phyloP scores from a whole-genome alignment of 2,113 vertebrate species.

The Chionomys nivalis region DNA sequence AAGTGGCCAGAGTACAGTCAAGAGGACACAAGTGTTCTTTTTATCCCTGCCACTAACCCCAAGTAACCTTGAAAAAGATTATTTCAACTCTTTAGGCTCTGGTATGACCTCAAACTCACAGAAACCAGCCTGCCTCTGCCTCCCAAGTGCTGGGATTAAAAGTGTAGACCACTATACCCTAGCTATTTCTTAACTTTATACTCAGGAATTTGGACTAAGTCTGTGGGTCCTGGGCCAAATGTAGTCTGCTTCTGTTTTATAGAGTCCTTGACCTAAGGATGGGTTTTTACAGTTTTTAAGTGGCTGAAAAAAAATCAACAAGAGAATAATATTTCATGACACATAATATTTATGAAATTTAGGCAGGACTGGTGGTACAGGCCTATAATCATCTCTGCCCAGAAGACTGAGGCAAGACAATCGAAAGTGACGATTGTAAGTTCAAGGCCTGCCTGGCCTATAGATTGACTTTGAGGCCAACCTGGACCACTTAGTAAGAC shows the following conservation, averaged over 20 bases:
- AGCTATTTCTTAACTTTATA: background rate
- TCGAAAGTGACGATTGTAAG: background rate
- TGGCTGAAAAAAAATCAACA: background rate
- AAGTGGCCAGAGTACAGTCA: background rate
- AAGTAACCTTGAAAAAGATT: background rate
- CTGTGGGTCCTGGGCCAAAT: background rate
- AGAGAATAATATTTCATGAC: background rate
- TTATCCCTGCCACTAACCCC: background rate
- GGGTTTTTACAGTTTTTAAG: constrained; percentile 36
- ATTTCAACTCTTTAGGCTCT: background rate
- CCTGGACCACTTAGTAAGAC: background rate
- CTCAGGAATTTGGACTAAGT: background rate
- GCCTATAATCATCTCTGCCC: background rate
- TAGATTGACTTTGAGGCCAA: background rate
- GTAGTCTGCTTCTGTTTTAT: background rate
- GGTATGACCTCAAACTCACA: background rate
- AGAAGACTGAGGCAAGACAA: background rate
- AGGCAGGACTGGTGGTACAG: background rate
- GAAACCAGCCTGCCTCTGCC: background rate
- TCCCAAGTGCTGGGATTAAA: background rate
- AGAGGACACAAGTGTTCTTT: background rate
- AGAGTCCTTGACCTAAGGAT: constrained; percentile 24
- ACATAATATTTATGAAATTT: constrained; percentile 32
- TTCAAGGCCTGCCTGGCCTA: background rate
- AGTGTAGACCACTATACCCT: background rate